A percentile compares a stretch with the other conserved stretches of the same genome.
phyloP scores from a whole-genome alignment of 1,140 invertebrate genomes.

The Globodera rostochiensis region DNA sequence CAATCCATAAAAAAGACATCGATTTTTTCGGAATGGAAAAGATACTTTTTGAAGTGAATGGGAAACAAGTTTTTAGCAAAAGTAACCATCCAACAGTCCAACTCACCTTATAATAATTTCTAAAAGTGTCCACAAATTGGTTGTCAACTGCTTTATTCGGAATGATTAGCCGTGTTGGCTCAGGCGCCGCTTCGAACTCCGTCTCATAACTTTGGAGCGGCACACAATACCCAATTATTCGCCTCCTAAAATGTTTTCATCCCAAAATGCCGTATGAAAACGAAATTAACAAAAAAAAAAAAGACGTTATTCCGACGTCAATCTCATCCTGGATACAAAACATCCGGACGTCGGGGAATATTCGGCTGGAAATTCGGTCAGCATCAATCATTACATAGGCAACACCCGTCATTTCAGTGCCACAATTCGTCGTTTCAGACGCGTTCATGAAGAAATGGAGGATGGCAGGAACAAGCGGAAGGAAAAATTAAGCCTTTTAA shows the following conservation, averaged over 20 bases:
- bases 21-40: no score
- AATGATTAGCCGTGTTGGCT: conserved; percentile 1
- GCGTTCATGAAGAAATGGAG: neutral
- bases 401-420: neutral
- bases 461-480: no score
- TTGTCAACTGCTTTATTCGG: neutral
- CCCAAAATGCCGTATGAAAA: neutral
- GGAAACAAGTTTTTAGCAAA: no score
- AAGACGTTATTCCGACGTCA: neutral
- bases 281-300: neutral
- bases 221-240: neutral
- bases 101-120: neutral
- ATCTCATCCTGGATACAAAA: neutral
- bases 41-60: no score
- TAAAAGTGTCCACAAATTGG: conserved; percentile 3
- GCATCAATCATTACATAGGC: neutral
- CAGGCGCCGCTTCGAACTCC: neutral
- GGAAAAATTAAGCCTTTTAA: no score
- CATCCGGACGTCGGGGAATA: neutral
- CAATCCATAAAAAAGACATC: no score
- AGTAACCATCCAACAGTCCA: no score
- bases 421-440: neutral
- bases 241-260: neutral
- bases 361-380: neutral
- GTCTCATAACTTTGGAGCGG: neutral